Percentiles rank a stretch among this genome's conserved stretches.
Evolutionary conservation across 2,113 vertebrate species (phyloP).

Genomic region (Microcebus tavaratra): DNA sequence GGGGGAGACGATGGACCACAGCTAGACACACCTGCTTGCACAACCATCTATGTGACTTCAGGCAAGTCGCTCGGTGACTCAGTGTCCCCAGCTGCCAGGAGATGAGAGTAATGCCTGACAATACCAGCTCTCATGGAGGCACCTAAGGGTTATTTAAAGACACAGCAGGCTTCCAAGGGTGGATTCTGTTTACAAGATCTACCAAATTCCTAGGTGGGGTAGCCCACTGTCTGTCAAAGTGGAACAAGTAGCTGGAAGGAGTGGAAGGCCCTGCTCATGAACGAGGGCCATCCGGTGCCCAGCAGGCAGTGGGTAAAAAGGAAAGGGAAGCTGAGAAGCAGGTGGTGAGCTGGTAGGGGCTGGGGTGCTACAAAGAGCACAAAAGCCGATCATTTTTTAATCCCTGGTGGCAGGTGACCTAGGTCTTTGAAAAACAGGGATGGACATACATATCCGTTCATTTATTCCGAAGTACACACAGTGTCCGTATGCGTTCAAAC

Average conservation of each 20-base stretch:
- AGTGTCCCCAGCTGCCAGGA: background rate
- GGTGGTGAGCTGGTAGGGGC: background rate
- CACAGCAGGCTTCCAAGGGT: background rate
- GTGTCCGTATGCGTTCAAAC: background rate
- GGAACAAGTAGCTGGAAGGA: background rate
- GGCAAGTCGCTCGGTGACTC: background rate
- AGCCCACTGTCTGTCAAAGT: too few species aligned
- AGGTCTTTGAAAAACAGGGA: background rate
- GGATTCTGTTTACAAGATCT: background rate
- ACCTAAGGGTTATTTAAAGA: background rate
- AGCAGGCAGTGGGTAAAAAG: background rate
- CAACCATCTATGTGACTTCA: background rate
- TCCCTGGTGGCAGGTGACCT: background rate
- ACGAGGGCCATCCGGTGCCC: background rate
- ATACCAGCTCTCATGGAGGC: too few species aligned
- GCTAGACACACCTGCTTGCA: rapidly evolving
- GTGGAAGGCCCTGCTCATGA: too few species aligned
- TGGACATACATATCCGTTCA: background rate
- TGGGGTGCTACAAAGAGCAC: background rate
- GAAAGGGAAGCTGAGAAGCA: background rate
- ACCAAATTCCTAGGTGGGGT: background rate
- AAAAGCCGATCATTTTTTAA: background rate
- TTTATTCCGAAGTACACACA: background rate
- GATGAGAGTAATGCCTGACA: too few species aligned
- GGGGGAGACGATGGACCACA: too few species aligned